Conservation (phyloP, 2,113 vertebrate genomes). For the Eira barbara region DNA sequence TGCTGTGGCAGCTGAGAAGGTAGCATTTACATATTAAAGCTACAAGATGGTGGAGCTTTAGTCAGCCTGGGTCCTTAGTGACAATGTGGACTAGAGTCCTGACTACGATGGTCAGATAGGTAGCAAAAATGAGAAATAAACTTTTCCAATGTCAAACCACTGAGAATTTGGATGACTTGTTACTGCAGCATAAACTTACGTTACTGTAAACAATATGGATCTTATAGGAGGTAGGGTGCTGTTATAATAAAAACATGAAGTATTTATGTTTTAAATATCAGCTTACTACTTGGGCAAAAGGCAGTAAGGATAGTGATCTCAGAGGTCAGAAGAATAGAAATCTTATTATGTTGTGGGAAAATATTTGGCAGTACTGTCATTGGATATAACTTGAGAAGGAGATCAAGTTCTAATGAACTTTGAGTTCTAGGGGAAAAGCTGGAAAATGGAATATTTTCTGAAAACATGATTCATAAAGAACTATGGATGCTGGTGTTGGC, state of each 20-base stretch:
- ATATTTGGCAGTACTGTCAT: background rate
- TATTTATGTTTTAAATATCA: background rate
- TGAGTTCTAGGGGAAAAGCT: background rate
- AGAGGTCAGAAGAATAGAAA: background rate
- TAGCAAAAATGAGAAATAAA: background rate
- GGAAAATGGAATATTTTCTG: background rate
- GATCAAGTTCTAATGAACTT: background rate
- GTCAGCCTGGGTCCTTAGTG: background rate
- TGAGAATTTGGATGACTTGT: background rate
- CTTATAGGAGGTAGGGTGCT: background rate
- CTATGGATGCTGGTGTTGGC: background rate
- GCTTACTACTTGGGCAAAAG: background rate
- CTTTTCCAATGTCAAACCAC: background rate
- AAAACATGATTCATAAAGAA: background rate
- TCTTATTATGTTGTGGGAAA: background rate
- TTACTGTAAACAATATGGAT: background rate
- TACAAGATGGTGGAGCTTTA: background rate
- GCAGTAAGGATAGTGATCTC: background rate
- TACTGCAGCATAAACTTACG: background rate
- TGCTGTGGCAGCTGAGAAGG: background rate
- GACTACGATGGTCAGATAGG: background rate
- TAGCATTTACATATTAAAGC: background rate
- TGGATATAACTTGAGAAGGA: background rate
- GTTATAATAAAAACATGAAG: slow-evolving; percentile 3
- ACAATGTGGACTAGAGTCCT: background rate